Base-by-base conservation (phyloP, 2,113 vertebrate genomes). In the Harpagus bidentatus region DNA sequence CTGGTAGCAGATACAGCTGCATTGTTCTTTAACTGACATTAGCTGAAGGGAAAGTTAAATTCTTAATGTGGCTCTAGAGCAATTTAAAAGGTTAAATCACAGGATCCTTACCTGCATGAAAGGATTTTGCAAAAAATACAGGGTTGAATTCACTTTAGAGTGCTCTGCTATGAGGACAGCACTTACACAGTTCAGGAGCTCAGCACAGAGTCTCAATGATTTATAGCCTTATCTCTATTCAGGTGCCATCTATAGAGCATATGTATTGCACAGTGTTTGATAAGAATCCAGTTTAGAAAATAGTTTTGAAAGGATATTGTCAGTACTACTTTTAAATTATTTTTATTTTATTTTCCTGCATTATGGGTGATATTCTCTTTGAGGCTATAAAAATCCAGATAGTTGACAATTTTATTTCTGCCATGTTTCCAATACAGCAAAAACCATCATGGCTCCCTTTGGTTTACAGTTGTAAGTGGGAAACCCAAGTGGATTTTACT, bases 321-420 rank as follows among this genome's bases (percentile, higher is more conserved):
- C 94, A 81, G 81, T 42, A 29, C 53, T 70, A 93, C 95, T 95
- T 95, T 91, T 70, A 93, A 94, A 97, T 96, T 90, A 95, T 97
- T 95, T 95, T 91, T 91, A 87, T 95, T 93, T 90, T 82, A 91
- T 91, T 96, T 91, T 85, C 79, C 87, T 91, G 93, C 78, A 91
- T 87, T 94, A 94, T 43, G 58, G 84, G 62, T 2, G 13, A 93
- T 91, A 95, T 82, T 94, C 89, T 95, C 94, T 93, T 66, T 67
- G 96, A 96, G 87, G 82, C 87, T 82, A 93, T 91, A 97, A 96
- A 96, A 94, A 93, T 47, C 74, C 78, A 86, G 86, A 62, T 55
- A 47, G 84, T 10, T 90, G 93, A 94, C 93, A 97, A 94, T 95
- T 97, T 96, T 95, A 96, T 96, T 94, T 52, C 90, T 90, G 89